Evolutionary conservation across 1,140 invertebrate species (phyloP).

Genomic region (Cephus cinctus): DNA sequence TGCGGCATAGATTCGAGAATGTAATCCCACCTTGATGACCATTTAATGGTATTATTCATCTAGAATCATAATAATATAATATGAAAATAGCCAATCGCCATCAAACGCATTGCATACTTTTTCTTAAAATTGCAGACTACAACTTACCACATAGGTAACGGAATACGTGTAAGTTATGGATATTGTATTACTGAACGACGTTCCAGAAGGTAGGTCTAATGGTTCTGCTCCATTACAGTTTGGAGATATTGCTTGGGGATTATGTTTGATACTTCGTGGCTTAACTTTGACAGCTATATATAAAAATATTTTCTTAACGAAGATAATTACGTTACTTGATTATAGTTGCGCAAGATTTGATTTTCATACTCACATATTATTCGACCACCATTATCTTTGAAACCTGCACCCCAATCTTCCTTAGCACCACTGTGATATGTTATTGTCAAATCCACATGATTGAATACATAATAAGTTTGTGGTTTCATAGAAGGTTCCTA

Average conservation of each 20-base stretch:
- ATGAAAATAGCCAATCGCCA: neutral
- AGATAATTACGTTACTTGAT: no score
- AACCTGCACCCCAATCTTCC: constrained; percentile 81
- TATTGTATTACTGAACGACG: constrained; percentile 58
- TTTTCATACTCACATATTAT: constrained; percentile 72
- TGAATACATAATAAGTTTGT: constrained; percentile 90
- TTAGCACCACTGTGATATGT: constrained; percentile 86
- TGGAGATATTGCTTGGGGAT: constrained; percentile 40
- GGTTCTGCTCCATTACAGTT: constrained; percentile 63
- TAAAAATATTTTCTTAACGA: no score
- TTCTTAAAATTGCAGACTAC: neutral
- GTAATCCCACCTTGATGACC: constrained; percentile 99
- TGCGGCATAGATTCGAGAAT: constrained; percentile 98
- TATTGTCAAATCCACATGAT: constrained; percentile 93
- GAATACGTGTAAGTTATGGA: constrained; percentile 86
- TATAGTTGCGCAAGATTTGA: no score
- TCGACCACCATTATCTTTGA: constrained; percentile 79
- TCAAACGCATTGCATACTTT: neutral
- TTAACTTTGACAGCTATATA: constrained; percentile 68
- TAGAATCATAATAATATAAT: no score
- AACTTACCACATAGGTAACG: constrained; percentile 72
- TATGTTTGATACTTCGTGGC: constrained; percentile 78
- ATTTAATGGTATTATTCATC: constrained; percentile 86
- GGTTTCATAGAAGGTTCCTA: constrained; percentile 55
- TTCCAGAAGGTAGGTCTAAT: constrained; percentile 67